Base-by-base conservation (phyloP, 30 jellyfish, hydroid and myxozoan genomes). In the Euphysa ruthae region DNA sequence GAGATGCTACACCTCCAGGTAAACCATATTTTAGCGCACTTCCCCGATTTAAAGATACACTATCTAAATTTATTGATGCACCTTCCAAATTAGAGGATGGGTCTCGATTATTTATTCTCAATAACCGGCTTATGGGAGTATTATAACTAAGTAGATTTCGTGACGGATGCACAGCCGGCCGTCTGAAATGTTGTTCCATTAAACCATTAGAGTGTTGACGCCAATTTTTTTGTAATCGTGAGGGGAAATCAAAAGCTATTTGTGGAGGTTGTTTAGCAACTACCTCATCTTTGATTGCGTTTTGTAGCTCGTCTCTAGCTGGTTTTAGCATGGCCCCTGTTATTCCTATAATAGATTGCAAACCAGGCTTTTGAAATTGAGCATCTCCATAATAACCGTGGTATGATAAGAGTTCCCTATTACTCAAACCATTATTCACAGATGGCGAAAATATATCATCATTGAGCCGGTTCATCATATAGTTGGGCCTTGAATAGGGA, bases 401-500 rank as follows among this genome's bases (percentile, higher is more conserved):
- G 62, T 80, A 87, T 23, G 97, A 94, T 89, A 76, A 42, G 21
- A 79, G 66, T 49, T 87, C 97, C 29, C 85, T 69, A 82, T 74
- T 87, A 61, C 69, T 81, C 44, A 73, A 69, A 23, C 70, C 50
- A 58, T 26, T 58, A 34, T 79, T 93, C 2, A 61, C 72, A 18
- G 69, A 28, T 25, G 96, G 87, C 15, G 94, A 51, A 63, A 89
- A 80, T 85, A 89, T 80, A 19, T 89, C 98, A 26, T 74, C 93
- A 74, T 89, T 89, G 61, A 89, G 75, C 44, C 72, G 79, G 58
- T 89, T 89, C 93, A 89, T 89, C 16, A 89, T 77, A 69, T 80
- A 89, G 32, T 56, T 64, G 6, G 95, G 98, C 63, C 81, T 94
- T 6, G 95, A 56, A 70, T 64, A 82, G 2, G 98, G 98, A 65